Base-by-base conservation (phyloP, 1,140 invertebrate genomes). In the Drosophila tani region DNA sequence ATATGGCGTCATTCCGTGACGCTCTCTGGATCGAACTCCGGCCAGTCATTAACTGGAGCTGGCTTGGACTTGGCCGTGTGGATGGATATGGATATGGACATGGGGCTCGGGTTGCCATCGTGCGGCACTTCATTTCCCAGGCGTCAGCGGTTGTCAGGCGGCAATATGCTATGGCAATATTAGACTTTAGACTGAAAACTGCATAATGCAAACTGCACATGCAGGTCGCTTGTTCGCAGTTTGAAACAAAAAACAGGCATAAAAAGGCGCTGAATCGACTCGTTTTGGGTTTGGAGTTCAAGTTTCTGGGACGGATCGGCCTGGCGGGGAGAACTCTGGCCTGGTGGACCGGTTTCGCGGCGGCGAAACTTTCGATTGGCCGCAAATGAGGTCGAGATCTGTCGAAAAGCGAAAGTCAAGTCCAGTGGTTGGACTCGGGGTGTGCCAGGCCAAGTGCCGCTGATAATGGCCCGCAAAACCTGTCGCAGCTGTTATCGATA, bases 361-460 rank as follows among this genome's bases (percentile, higher is more conserved):
- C 40, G n/a, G 58, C 50, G 51, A 85, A 81, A 82, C 82, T 87
- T 87, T 76, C 58, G 65, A 76, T 78, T 55, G 65, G 50, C 66
- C 50, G 40, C 57, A 59, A 79, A 74, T 80, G 75, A 80, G 76
- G 76, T 79, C 76, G 69, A 32, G 59, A 50, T 47, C 51, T 21
- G 63, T 55, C 32, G 53, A 79, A 79, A 79, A 79, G 76, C 76
- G 76, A 80, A 80, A 80, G 77, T 80, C 56, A 59, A 69, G 65
- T 63, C 56, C 47, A 56, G 50, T 67, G 29, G n/a, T 17, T n/a
- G n/a, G 15, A 24, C 27, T 38, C 60, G 21, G 58, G 49, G 65
- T 49, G 75, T 58, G 75, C 41, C 57, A 57, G 32, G 21, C 21
- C 40, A 46, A 67, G 53, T 56, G 53, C 38, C 53, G 14, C 19